phyloP scores from a whole-genome alignment of 2,888 invertebrate species.

The Microplitis deprimator region DNA sequence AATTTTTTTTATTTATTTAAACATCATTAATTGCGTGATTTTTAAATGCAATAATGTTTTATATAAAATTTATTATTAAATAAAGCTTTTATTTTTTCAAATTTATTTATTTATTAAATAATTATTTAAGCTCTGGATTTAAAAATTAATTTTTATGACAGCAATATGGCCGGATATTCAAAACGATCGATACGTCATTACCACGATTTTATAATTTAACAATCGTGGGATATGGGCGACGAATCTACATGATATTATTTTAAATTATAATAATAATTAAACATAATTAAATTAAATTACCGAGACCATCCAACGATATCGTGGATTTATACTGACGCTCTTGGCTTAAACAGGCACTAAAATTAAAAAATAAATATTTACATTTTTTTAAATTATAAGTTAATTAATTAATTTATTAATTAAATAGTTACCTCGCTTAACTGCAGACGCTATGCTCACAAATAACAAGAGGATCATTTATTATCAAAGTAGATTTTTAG shows the following conservation, averaged over 20 bases:
- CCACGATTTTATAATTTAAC: neutral
- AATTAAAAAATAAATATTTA: neutral
- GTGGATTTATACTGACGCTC: neutral
- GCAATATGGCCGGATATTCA: neutral
- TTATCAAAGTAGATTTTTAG: slow-evolving; percentile 82
- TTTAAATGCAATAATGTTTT: neutral
- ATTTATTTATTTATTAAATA: neutral
- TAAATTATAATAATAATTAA: neutral
- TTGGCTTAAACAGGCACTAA: neutral
- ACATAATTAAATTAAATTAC: neutral
- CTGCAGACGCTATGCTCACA: neutral
- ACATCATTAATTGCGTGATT: neutral
- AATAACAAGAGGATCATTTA: slow-evolving; percentile 58
- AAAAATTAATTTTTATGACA: neutral
- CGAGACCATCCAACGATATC: neutral
- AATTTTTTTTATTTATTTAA: neutral
- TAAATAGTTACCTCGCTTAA: neutral
- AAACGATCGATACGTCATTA: neutral
- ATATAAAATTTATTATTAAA: neutral
- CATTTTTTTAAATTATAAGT: neutral
- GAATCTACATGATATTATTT: neutral
- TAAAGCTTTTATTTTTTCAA: neutral
- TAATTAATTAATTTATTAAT: neutral
- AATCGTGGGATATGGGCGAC: neutral
- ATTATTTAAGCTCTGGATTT: neutral